These are phyloP conservation scores for Glossophaga mutica DNA, from an alignment of 2,797 vertebrate species.

Conservation along the genomic window DNA sequence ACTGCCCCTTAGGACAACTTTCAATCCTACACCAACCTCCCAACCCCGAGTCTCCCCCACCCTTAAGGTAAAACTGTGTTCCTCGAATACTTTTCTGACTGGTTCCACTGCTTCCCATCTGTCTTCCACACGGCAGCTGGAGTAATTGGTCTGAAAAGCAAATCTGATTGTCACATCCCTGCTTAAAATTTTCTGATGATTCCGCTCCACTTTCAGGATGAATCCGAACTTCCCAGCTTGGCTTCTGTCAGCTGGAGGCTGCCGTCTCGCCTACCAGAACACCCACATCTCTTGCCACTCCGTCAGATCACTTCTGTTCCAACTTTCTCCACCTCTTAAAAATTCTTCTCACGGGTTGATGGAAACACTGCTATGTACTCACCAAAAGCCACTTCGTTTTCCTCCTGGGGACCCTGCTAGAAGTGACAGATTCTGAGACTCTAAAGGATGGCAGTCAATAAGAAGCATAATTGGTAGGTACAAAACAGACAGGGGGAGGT, in stretches of 20 bases:
- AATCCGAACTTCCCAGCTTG: background rate
- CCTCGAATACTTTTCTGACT: background rate
- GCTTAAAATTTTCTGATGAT: background rate
- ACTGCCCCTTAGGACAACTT: background rate
- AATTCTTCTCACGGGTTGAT: background rate
- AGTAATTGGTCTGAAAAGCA: background rate
- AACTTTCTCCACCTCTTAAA: background rate
- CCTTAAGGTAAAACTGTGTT: background rate
- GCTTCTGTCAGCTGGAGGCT: too few species aligned
- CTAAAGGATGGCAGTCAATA: background rate
- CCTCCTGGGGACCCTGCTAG: background rate
- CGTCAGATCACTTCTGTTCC: background rate
- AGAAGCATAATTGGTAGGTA: too few species aligned
- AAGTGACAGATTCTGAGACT: background rate
- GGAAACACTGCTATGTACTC: background rate
- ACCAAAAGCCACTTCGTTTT: background rate
- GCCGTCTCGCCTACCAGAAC: background rate
- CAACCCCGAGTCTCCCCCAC: background rate
- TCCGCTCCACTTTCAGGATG: background rate
- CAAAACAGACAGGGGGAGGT: too few species aligned
- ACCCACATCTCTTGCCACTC: background rate
- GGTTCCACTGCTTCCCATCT: background rate
- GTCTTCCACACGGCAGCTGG: background rate
- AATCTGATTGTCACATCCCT: background rate
- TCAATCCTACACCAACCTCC: background rate